Evolutionary conservation across 2,888 invertebrate species (phyloP), one percentile per base, ranked within the genome.

Genomic region (Lasioglossum figueresi): DNA sequence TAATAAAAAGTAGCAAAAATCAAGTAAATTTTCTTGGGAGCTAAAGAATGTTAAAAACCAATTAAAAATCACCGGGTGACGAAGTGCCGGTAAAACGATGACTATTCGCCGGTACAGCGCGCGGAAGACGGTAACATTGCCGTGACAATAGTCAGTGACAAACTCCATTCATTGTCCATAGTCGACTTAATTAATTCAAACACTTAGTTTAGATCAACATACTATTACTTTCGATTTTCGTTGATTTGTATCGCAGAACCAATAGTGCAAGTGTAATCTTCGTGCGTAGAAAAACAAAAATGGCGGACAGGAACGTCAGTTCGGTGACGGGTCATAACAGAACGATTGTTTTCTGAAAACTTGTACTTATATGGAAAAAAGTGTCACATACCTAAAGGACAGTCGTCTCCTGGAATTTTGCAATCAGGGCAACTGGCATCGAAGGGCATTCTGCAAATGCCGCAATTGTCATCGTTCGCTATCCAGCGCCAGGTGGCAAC

Each of bases 401-500:
- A 99, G 95, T 99, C 99, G 96, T 99, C 99, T 76, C 99, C 99
- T 37, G 99, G 99, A 88, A 99, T 96, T 95, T 99, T 98, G 95
- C 99, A 99, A 95, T 99, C 99, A 2, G 99, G 98, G 94, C 99
- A 99, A 94, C 99, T 99, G 92, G 98, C 99, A 95, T 99, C 99
- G 96, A 99, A 99, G 75, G 99, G 98, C 98, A 99, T 99, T 87
- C 99, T 98, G 96, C 99, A 99, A 94, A 99, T 99, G 83, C 99
- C 99, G 94, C 99, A 99, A 95, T 98, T 99, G 95, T 99, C 99
- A 96, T 99, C 99, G 95, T 99, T 99, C 40, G 99, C 99, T 90
- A 99, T 97, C 99, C 99, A 99, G 94, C 98, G 97, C 99, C 99
- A 99, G 94, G 98, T 98, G 91, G 99, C 99, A 86, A 99, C 99